A percentile compares a stretch with the other conserved stretches of the same genome.
Conservation (phyloP, 2,888 invertebrate genomes). For the Diaphora mendica region DNA sequence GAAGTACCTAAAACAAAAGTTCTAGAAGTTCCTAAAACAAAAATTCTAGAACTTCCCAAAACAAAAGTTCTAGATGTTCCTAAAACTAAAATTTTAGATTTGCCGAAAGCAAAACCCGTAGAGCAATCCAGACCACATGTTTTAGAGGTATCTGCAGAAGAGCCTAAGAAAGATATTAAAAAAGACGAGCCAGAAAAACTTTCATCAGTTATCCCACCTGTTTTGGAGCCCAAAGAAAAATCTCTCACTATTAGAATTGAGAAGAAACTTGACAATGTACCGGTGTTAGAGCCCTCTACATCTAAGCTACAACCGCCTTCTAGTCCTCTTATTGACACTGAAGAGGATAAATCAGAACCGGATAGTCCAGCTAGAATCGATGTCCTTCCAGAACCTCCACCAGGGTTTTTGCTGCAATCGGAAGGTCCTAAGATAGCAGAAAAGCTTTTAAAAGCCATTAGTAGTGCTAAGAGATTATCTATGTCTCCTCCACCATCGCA, state of each 20-base stretch:
- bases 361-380: slow-evolving; percentile 82
- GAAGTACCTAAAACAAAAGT: slow-evolving; percentile 9
- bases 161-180: slow-evolving; percentile 35
- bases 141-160: slow-evolving; percentile 28
- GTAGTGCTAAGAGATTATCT: slow-evolving; percentile 84
- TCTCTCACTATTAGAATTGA: slow-evolving; percentile 49
- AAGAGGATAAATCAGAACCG: slow-evolving; percentile 83
- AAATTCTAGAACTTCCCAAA: slow-evolving; percentile 11
- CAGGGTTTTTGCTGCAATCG: slow-evolving; percentile 79
- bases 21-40: slow-evolving; percentile 13
- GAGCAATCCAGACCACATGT: slow-evolving; percentile 29
- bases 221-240: slow-evolving; percentile 43
- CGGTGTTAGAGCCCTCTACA: slow-evolving; percentile 50
- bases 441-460: slow-evolving; percentile 87
- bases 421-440: slow-evolving; percentile 88
- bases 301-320: slow-evolving; percentile 71
- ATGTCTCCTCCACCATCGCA: slow-evolving; percentile 80
- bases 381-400: slow-evolving; percentile 82
- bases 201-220: slow-evolving; percentile 29
- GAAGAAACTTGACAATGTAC: slow-evolving; percentile 53
- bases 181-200: slow-evolving; percentile 43
- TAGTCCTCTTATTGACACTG: slow-evolving; percentile 79
- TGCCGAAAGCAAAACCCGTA: slow-evolving; percentile 28
- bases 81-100: slow-evolving; percentile 19
- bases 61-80: slow-evolving; percentile 12